Evolutionary conservation across 2,797 vertebrate species (phyloP).

Genomic region (Premnoplex brunnescens): DNA sequence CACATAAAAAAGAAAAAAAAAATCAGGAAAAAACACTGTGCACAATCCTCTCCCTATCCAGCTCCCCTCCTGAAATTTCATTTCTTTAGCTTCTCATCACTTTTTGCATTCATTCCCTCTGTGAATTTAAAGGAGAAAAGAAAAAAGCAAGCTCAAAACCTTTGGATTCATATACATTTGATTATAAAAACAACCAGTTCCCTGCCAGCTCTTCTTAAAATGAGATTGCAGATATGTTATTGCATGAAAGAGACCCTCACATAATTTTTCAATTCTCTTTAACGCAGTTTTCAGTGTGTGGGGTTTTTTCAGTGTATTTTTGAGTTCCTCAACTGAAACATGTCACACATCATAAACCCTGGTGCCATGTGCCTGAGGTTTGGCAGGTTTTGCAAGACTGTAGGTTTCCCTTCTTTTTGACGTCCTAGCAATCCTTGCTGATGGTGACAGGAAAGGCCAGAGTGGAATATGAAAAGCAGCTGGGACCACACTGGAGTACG

Average conservation of each 20-base stretch:
- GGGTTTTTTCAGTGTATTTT: rapidly evolving
- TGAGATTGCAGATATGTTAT: neutral
- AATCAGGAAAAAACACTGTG: neutral
- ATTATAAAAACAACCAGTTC: neutral
- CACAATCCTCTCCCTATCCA: neutral
- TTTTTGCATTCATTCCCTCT: neutral
- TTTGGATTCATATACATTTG: neutral
- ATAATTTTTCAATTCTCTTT: neutral
- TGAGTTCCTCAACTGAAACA: neutral
- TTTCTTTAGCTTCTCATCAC: neutral
- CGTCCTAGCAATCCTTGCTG: neutral
- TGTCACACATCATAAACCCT: neutral
- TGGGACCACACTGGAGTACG: neutral
- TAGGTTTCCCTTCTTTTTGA: neutral
- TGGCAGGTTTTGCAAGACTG: neutral
- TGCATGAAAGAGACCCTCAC: neutral
- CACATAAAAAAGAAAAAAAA: neutral
- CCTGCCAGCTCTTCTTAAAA: neutral
- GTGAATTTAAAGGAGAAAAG: neutral
- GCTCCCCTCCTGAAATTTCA: neutral
- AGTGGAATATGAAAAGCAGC: neutral
- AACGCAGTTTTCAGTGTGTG: neutral
- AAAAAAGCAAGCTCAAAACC: neutral
- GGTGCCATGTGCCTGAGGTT: neutral
- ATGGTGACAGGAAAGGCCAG: neutral